Conservation (phyloP, 2,888 invertebrate species). For the Pachymerium ferrugineum region DNA sequence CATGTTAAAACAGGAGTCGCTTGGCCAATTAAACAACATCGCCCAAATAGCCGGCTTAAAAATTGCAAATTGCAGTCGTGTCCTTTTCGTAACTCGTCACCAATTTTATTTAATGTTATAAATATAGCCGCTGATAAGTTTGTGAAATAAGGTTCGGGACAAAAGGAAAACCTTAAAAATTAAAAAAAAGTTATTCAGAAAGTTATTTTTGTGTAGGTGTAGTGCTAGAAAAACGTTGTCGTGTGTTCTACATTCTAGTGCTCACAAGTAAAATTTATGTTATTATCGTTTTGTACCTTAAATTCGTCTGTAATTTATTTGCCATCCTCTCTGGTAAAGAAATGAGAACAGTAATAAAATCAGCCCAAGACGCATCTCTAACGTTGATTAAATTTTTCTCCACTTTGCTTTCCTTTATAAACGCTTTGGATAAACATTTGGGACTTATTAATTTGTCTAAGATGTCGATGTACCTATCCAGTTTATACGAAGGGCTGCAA, state of each 20-base stretch:
- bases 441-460: background rate
- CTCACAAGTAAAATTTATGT: background rate
- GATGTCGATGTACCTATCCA: background rate
- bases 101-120: background rate
- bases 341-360: background rate
- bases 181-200: too few relatives aligned
- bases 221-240: too few relatives aligned
- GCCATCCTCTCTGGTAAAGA: slow-evolving; percentile 5
- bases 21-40: slow-evolving; percentile 32
- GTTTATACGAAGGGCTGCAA: background rate
- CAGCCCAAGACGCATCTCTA: background rate
- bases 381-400: background rate
- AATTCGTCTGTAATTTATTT: background rate
- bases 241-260: too few relatives aligned
- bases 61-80: slow-evolving; percentile 31
- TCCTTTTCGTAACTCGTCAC: background rate
- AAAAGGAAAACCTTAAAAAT: slow-evolving; percentile 26
- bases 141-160: slow-evolving; percentile 23
- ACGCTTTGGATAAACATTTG: background rate
- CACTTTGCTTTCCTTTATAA: background rate
- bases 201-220: too few relatives aligned
- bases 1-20: slow-evolving; percentile 9
- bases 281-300: background rate
- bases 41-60: slow-evolving; percentile 25
- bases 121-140: background rate